Conservation (phyloP, 2,797 vertebrate genomes). For the Champsocephalus esox region DNA sequence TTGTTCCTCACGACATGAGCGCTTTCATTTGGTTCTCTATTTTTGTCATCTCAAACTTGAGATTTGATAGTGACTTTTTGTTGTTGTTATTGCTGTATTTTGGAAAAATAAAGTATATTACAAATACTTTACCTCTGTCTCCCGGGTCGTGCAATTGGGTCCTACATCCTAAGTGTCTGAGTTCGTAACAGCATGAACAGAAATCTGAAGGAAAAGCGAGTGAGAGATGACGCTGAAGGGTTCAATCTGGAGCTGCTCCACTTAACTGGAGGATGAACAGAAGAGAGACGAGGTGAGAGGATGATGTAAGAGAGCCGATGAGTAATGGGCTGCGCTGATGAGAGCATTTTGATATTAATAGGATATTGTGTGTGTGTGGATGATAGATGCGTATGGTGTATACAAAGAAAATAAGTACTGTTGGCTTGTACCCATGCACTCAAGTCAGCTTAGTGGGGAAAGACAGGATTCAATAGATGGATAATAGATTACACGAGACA, state of each 20-base stretch:
- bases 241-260: slow-evolving; percentile 71
- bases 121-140: no score
- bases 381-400: background rate
- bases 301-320: slow-evolving; percentile 61
- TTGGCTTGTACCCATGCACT: background rate
- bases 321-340: slow-evolving; percentile 58
- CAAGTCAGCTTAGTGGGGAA: slow-evolving; percentile 1
- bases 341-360: slow-evolving; percentile 49
- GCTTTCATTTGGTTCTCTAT: no score
- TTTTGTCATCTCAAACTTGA: no score
- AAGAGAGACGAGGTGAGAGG: slow-evolving; percentile 57
- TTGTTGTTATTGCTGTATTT: no score
- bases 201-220: slow-evolving; percentile 55
- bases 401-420: background rate
- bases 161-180: no score
- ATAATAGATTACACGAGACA: slow-evolving; percentile 23
- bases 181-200: slow-evolving; percentile 22
- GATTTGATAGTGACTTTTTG: no score
- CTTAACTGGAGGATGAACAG: slow-evolving; percentile 72
- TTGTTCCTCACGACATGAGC: no score
- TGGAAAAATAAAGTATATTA: no score
- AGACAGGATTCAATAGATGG: slow-evolving; percentile 27
- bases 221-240: slow-evolving; percentile 59
- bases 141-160: no score
- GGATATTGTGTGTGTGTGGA: slow-evolving; percentile 16